phyloP scores from a whole-genome alignment of 2,113 vertebrate species.

The Dicentrarchus labrax region DNA sequence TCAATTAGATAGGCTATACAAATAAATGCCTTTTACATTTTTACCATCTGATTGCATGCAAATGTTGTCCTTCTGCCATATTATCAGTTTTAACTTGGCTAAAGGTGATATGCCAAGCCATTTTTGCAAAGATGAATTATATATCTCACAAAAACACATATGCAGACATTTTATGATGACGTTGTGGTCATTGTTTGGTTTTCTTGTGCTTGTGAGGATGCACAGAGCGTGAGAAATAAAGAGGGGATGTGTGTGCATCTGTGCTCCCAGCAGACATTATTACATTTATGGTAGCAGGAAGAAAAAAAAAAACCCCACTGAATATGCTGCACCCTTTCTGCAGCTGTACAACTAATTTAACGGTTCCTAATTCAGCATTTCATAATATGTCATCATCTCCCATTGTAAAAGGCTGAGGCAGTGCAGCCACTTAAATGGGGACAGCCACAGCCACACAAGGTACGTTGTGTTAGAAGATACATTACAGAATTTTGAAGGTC shows the following conservation, averaged over 20 bases:
- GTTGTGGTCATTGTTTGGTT: background rate
- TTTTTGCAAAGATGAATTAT: background rate
- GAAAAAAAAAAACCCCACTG: slow-evolving; percentile 23
- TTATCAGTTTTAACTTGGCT: slow-evolving; percentile 2
- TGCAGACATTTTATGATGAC: background rate
- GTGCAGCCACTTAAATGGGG: slow-evolving; percentile 11
- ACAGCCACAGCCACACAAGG: background rate
- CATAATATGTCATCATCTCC: slow-evolving; percentile 70
- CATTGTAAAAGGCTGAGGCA: background rate
- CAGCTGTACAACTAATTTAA: background rate
- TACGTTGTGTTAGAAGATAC: background rate
- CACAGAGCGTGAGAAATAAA: background rate
- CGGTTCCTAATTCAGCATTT: slow-evolving; percentile 12
- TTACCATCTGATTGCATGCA: slow-evolving; percentile 27
- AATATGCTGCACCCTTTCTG: slow-evolving; percentile 6
- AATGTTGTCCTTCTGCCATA: slow-evolving; percentile 15
- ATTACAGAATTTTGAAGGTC: slow-evolving; percentile 13
- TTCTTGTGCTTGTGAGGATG: background rate
- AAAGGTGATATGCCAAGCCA: background rate
- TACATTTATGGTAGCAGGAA: background rate
- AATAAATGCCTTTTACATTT: slow-evolving; percentile 21
- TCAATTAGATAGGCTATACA: slow-evolving; percentile 20
- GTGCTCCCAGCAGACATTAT: slow-evolving; percentile 2
- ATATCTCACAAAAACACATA: background rate
- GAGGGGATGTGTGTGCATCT: background rate